These are phyloP conservation scores for Peromyscus eremicus DNA, from an alignment of 2,797 vertebrate species.

Conservation along the genomic window DNA sequence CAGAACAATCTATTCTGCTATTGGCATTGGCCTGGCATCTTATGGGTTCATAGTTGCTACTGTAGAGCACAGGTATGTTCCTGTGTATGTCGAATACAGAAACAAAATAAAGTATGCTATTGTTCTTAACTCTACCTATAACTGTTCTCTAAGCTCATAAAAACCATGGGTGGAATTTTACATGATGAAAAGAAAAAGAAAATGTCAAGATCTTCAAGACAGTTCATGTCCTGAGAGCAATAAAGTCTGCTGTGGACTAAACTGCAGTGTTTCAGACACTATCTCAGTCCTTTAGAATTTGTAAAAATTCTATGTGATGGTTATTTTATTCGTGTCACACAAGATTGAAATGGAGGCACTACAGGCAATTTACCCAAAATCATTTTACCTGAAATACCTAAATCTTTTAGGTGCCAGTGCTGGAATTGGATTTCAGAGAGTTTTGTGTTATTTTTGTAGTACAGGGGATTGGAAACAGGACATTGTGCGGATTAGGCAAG, in stretches of 20 bases:
- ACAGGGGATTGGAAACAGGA: neutral
- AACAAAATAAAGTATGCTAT: neutral
- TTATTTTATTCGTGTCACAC: neutral
- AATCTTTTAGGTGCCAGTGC: neutral
- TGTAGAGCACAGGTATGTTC: conserved; percentile 95
- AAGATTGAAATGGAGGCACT: neutral
- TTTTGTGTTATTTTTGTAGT: neutral
- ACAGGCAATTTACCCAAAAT: neutral
- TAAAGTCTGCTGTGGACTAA: neutral
- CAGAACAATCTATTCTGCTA: conserved; percentile 97
- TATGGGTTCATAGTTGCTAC: conserved; percentile 96
- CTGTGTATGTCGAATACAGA: neutral
- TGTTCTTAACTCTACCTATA: neutral
- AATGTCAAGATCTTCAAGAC: neutral
- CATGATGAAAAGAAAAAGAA: neutral
- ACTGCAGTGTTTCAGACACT: neutral
- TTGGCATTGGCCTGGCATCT: conserved; percentile 96
- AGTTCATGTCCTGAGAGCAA: neutral
- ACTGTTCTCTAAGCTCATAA: neutral
- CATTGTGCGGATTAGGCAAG: neutral
- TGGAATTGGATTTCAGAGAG: neutral
- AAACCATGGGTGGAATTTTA: neutral
- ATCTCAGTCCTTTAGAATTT: neutral
- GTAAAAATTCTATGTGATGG: neutral
- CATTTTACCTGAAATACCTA: neutral